A percentile compares a stretch with the other conserved stretches of the same genome.
Conservation (phyloP, 2,888 invertebrate species). For the Troides aeacus region DNA sequence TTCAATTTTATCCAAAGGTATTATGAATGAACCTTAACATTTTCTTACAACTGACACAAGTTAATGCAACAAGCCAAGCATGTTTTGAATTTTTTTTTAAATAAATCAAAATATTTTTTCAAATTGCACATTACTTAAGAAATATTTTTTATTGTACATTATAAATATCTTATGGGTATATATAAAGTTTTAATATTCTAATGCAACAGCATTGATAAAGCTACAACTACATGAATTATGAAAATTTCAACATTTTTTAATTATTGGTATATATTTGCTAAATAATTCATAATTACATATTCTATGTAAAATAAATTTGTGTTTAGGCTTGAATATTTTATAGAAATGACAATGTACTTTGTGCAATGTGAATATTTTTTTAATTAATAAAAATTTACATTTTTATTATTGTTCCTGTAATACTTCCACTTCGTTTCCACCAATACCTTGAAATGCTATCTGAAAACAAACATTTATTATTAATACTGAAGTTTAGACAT, state of each 20-base stretch:
- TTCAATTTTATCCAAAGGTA: too few species aligned
- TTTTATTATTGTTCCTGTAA: constrained; percentile 34
- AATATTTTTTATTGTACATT: too few species aligned
- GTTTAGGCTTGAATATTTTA: constrained; percentile 7
- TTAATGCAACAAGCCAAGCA: neutral
- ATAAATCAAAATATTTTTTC: neutral
- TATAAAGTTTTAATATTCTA: too few species aligned
- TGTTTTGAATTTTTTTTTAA: neutral
- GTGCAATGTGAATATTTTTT: constrained; percentile 23
- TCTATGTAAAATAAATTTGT: constrained; percentile 14
- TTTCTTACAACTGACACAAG: neutral
- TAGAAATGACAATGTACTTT: constrained; percentile 21
- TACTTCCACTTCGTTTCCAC: constrained; percentile 43
- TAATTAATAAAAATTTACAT: constrained; percentile 20
- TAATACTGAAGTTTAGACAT: neutral
- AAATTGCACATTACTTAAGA: neutral
- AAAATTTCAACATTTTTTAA: neutral
- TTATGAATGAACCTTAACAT: too few species aligned
- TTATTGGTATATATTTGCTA: neutral
- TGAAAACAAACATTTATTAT: constrained; percentile 38
- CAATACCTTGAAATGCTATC: constrained; percentile 44
- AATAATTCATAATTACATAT: neutral
- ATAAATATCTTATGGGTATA: too few species aligned
- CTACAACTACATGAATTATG: too few species aligned
- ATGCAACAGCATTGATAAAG: too few species aligned